A percentile compares a stretch with the other conserved stretches of the same genome.
Conservation (phyloP, 2,113 vertebrate species). For the Patagioenas fasciata region DNA sequence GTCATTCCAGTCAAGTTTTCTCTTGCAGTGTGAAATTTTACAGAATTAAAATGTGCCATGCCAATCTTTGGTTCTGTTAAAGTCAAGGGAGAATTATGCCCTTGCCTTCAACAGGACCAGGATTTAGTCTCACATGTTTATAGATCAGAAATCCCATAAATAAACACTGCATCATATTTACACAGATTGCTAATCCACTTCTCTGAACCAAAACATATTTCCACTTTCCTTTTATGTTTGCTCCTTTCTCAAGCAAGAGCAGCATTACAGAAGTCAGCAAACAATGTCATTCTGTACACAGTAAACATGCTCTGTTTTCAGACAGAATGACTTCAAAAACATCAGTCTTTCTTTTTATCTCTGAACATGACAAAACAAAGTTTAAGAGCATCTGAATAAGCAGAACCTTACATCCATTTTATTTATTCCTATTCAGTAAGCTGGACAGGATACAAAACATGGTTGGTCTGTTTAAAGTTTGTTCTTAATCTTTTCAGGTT, state of each 20-base stretch:
- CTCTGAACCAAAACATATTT: not conserved
- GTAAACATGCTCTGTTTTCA: constrained; percentile 47
- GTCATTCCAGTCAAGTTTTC: not conserved
- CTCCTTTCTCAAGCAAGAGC: not conserved
- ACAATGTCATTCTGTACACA: constrained; percentile 32
- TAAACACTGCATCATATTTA: not conserved
- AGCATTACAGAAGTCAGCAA: constrained; percentile 1
- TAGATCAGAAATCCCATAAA: constrained; percentile 15
- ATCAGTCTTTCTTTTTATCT: not conserved
- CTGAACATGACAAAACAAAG: not conserved
- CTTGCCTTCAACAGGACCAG: not conserved
- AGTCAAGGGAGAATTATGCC: not conserved
- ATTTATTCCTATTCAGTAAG: not conserved
- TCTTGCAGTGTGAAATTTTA: not conserved
- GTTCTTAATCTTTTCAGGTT: not conserved
- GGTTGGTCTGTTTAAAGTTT: not conserved
- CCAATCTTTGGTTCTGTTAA: not conserved
- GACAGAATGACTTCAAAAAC: not conserved
- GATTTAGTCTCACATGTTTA: not conserved
- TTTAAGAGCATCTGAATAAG: not conserved
- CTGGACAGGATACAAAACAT: not conserved
- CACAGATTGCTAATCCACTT: constrained; percentile 17
- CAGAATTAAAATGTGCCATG: not conserved
- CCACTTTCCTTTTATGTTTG: constrained; percentile 9
- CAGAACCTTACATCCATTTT: not conserved